A percentile compares a stretch with the other conserved stretches of the same genome.
phyloP scores from a whole-genome alignment of 2,113 vertebrate species.

The Eurystomus gularis region DNA sequence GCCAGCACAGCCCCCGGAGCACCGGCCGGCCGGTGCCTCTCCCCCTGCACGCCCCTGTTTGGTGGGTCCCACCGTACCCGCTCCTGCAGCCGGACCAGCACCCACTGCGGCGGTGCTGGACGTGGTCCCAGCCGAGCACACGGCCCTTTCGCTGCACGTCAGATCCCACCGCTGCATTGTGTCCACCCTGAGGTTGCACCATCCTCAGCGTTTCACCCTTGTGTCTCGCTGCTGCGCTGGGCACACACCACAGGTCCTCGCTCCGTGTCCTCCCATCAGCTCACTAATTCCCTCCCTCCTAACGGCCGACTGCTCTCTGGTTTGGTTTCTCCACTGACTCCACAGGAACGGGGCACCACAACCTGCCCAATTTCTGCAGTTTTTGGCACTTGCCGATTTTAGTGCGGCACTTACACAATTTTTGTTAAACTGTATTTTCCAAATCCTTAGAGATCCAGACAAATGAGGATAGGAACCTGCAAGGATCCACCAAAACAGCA shows the following conservation, averaged over 20 bases:
- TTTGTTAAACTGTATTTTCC: not conserved
- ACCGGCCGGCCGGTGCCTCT: fast-evolving
- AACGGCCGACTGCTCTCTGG: not conserved
- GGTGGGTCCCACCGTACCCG: no score
- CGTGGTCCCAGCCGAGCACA: not conserved
- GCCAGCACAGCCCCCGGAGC: not conserved
- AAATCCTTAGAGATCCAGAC: not conserved
- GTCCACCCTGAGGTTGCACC: not conserved
- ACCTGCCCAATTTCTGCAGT: not conserved
- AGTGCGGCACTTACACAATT: not conserved
- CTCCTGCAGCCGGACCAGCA: not conserved
- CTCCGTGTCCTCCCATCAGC: fast-evolving
- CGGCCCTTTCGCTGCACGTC: not conserved
- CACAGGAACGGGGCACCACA: not conserved
- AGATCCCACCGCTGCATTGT: not conserved
- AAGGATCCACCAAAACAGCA: not conserved
- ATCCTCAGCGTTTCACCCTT: not conserved
- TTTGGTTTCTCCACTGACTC: not conserved
- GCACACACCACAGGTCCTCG: fast-evolving
- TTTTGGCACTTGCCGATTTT: not conserved
- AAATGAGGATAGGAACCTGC: not conserved
- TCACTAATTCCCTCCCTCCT: not conserved
- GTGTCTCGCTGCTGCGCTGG: not conserved
- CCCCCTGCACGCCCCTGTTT: not conserved
- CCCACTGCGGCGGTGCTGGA: not conserved